Evolutionary conservation across 2,888 invertebrate species (phyloP).

Genomic region (Cephus sareptanus): DNA sequence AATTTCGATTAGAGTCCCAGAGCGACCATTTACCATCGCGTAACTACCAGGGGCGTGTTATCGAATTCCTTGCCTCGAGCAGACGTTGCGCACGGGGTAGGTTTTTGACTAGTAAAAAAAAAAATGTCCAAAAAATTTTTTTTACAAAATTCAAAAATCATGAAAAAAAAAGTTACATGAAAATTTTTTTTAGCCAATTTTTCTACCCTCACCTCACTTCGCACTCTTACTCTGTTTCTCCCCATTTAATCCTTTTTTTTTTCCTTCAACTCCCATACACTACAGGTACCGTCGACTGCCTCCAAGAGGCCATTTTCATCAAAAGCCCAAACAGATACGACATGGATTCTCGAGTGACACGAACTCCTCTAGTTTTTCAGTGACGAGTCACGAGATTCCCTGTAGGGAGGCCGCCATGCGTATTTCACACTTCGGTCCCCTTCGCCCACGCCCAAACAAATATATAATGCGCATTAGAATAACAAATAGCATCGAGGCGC

Average conservation of each 20-base stretch:
- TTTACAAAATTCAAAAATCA: neutral
- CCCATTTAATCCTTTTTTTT: neutral
- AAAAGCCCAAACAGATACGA: neutral
- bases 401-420: constrained; percentile 45
- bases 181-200: neutral
- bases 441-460: constrained; percentile 59
- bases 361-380: neutral
- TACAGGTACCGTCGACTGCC: neutral
- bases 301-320: neutral
- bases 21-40: constrained; percentile 50
- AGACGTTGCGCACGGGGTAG: constrained; percentile 16
- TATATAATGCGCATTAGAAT: constrained; percentile 64
- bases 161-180: constrained; percentile 10
- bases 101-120: constrained; percentile 4
- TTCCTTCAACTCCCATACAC: neutral
- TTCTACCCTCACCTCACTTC: constrained; percentile 13
- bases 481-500: constrained; percentile 62
- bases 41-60: constrained; percentile 44
- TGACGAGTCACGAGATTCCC: neutral
- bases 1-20: constrained; percentile 63
- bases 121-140: neutral
- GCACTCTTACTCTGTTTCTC: constrained; percentile 4
- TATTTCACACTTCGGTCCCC: constrained; percentile 61
- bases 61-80: constrained; percentile 40
- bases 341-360: neutral